These are phyloP conservation scores for Coilia nasus DNA, from an alignment of 2,797 vertebrate species.

Conservation along the genomic window DNA sequence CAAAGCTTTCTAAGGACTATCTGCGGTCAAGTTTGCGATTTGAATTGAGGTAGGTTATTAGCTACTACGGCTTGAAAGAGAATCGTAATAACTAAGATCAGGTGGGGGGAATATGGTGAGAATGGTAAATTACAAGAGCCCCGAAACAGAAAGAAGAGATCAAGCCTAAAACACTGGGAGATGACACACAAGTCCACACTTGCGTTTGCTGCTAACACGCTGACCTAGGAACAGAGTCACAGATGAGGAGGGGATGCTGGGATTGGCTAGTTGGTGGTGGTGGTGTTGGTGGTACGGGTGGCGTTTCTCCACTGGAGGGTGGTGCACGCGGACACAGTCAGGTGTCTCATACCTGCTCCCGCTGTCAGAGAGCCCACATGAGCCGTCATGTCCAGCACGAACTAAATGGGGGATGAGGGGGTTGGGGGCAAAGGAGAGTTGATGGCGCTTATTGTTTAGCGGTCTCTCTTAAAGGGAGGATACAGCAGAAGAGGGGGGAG, in stretches of 20 bases:
- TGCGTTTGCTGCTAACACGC: constrained; percentile 11
- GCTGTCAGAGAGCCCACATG: neutral
- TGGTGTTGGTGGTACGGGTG: constrained; percentile 17
- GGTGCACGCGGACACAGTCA: neutral
- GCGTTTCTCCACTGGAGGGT: neutral
- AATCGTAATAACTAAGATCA: constrained; percentile 52
- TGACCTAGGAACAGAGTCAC: constrained; percentile 21
- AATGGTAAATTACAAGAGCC: neutral
- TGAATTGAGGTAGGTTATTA: constrained; percentile 84
- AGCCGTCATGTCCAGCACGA: constrained; percentile 67
- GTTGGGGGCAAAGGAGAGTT: constrained; percentile 45
- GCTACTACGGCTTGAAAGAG: constrained; percentile 70
- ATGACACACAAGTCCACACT: constrained; percentile 13
- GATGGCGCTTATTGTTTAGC: constrained; percentile 61
- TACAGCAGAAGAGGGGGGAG: constrained; percentile 49
- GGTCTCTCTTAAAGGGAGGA: constrained; percentile 70
- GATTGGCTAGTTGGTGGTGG: no score
- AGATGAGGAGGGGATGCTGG: constrained; percentile 25
- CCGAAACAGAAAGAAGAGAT: neutral
- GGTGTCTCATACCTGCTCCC: neutral
- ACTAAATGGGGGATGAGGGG: constrained; percentile 50
- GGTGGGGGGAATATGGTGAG: constrained; percentile 52
- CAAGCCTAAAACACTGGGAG: neutral
- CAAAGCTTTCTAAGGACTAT: constrained; percentile 61
- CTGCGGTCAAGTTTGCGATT: constrained; percentile 73